Evolutionary conservation across 2,113 vertebrate genomes (phyloP).

Genomic region (Anseranas semipalmata): DNA sequence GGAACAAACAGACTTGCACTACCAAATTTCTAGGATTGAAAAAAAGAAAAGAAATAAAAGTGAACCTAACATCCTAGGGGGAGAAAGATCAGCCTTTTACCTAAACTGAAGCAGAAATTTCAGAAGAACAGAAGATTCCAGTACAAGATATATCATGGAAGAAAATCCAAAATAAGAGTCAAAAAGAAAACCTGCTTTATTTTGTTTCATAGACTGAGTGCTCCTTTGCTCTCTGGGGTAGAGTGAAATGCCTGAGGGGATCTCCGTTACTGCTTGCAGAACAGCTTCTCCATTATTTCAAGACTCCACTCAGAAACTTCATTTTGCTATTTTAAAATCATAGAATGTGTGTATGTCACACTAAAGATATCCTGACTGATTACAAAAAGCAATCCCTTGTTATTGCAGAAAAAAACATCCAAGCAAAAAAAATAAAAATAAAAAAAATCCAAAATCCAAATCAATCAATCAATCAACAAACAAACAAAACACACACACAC

Average conservation of each 20-base stretch:
- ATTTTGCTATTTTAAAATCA: neutral
- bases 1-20: neutral
- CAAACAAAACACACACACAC: too few relatives aligned
- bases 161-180: neutral
- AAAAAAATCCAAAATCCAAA: too few relatives aligned
- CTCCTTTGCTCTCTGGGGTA: neutral
- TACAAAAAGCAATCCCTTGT: neutral
- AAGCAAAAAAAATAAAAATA: neutral
- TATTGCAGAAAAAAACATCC: neutral
- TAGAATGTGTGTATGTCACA: neutral
- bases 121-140: neutral
- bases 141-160: neutral
- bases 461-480: too few relatives aligned
- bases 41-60: neutral
- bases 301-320: neutral
- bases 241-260: neutral
- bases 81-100: neutral
- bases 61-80: neutral
- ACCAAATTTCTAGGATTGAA: neutral
- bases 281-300: neutral
- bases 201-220: neutral
- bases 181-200: neutral
- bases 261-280: neutral
- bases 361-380: neutral
- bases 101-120: neutral